These are phyloP conservation scores for Aradophagus sp. DNA, from an alignment of 1,140 invertebrate species.

Conservation along the genomic window DNA sequence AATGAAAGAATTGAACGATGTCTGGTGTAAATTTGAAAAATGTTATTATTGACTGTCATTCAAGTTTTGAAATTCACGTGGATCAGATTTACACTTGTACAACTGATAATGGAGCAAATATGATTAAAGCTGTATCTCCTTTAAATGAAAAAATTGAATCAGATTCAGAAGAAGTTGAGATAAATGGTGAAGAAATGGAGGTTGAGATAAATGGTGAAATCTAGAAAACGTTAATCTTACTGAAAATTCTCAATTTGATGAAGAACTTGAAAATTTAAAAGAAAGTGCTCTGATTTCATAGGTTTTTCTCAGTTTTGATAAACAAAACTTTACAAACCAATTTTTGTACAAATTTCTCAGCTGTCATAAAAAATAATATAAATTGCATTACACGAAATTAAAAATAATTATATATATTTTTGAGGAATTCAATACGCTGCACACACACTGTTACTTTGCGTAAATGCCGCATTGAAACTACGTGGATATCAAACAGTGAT, in stretches of 20 bases:
- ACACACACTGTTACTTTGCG: too few relatives aligned
- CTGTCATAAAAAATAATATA: too few relatives aligned
- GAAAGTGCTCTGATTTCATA: too few relatives aligned
- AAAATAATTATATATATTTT: too few relatives aligned
- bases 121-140: conserved; percentile 1
- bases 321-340: too few relatives aligned
- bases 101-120: conserved; percentile 6
- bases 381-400: too few relatives aligned
- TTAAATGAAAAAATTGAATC: conserved; percentile 2
- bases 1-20: not conserved
- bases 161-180: conserved; percentile 2
- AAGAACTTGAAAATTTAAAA: conserved; percentile 2
- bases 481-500: not conserved
- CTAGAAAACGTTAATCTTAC: too few relatives aligned
- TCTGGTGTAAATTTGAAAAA: not conserved
- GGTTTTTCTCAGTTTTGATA: too few relatives aligned
- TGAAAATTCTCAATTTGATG: too few relatives aligned
- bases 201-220: not conserved
- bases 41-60: not conserved
- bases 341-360: too few relatives aligned
- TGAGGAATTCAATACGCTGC: too few relatives aligned
- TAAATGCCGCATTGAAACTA: too few relatives aligned
- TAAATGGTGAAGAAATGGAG: not conserved
- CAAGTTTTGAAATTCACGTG: not conserved
- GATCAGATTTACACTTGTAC: conserved; percentile 6